Percentiles rank a stretch among this genome's conserved stretches.
These are phyloP conservation scores for Deroplatys truncata DNA, from an alignment of 2,888 invertebrate genomes.

Conservation along the genomic window DNA sequence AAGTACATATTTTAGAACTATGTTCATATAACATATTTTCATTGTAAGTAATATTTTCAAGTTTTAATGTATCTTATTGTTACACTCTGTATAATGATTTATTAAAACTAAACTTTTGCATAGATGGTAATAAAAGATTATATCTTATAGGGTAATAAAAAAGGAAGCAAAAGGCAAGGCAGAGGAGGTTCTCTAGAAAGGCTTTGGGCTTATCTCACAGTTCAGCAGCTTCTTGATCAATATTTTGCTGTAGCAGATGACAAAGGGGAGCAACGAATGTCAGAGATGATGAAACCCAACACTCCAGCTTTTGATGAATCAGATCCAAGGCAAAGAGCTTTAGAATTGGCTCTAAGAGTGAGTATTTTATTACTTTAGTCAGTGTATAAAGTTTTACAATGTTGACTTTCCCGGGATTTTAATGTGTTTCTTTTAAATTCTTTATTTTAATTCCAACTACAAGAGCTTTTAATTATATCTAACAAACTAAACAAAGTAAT, in stretches of 20 bases:
- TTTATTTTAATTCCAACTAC: too few relatives aligned
- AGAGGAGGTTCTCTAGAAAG: constrained; percentile 44
- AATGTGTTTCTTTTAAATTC: too few relatives aligned
- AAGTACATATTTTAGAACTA: too few relatives aligned
- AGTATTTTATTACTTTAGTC: neutral
- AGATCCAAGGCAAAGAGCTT: constrained; percentile 33
- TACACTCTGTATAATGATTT: too few relatives aligned
- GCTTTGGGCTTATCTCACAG: constrained; percentile 64
- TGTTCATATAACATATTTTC: too few relatives aligned
- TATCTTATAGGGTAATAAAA: neutral
- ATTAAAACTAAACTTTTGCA: too few relatives aligned
- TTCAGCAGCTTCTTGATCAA: constrained; percentile 57
- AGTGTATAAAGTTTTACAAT: neutral
- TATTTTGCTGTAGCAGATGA: constrained; percentile 32
- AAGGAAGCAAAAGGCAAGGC: neutral
- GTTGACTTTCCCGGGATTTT: too few relatives aligned
- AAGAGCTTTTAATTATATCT: too few relatives aligned
- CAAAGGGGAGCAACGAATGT: neutral
- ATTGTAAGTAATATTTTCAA: too few relatives aligned
- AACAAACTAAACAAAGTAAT: too few relatives aligned
- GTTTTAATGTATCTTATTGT: too few relatives aligned
- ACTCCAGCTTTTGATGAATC: constrained; percentile 29
- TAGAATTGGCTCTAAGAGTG: constrained; percentile 10
- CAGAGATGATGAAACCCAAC: neutral
- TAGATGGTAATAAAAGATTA: too few relatives aligned